Percentiles rank a stretch among this genome's conserved stretches.
phyloP scores from a whole-genome alignment of 2,888 invertebrate species.

The Monoplex corrugatus region DNA sequence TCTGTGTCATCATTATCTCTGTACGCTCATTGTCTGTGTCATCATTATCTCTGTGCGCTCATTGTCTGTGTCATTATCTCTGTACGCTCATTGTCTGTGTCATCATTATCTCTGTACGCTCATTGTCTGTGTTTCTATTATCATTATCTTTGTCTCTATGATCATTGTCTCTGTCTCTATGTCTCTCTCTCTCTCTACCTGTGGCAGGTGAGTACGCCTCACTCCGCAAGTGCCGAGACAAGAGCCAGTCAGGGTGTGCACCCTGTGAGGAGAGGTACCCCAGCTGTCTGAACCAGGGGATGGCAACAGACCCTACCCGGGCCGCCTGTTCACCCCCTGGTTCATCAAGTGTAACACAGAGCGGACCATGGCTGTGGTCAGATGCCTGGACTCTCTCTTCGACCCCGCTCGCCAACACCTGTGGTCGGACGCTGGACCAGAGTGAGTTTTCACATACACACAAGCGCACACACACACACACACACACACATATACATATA shows the following conservation, averaged over 20 bases:
- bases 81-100: too few relatives aligned
- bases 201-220: conserved; percentile 46
- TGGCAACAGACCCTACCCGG: conserved; percentile 46
- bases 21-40: too few relatives aligned
- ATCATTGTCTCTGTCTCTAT: too few relatives aligned
- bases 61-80: too few relatives aligned
- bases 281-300: conserved; percentile 43
- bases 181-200: too few relatives aligned
- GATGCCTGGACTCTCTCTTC: conserved; percentile 51
- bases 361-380: conserved; percentile 52
- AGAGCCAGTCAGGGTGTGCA: conserved; percentile 55
- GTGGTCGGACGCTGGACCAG: conserved; percentile 39
- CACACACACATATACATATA: neutral
- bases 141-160: too few relatives aligned
- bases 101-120: too few relatives aligned
- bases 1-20: too few relatives aligned
- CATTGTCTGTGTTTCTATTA: too few relatives aligned
- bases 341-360: conserved; percentile 50
- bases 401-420: conserved; percentile 50
- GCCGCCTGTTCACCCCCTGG: conserved; percentile 46
- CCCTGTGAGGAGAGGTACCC: conserved; percentile 60
- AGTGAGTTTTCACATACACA: too few relatives aligned
- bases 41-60: too few relatives aligned
- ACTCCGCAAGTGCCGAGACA: conserved; percentile 34
- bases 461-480: neutral